These are phyloP conservation scores for Dicrurus megarhynchus DNA, from an alignment of 2,113 vertebrate genomes.

Conservation along the genomic window DNA sequence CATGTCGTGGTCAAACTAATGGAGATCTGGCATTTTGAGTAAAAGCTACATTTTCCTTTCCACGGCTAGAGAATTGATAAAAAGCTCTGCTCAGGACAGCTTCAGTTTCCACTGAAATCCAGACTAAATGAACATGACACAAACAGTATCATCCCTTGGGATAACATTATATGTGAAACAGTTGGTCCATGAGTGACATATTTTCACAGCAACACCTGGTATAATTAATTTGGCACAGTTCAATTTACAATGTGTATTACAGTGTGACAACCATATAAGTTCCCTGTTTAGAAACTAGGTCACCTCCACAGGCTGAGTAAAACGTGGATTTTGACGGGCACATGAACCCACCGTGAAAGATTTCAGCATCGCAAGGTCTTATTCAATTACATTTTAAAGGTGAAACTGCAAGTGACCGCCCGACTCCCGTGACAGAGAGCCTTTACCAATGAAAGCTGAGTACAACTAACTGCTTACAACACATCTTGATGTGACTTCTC, in stretches of 20 bases:
- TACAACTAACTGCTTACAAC: not conserved
- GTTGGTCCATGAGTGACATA: not conserved
- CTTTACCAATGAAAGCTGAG: not conserved
- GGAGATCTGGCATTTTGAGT: not conserved
- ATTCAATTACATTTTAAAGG: not conserved
- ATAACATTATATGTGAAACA: not conserved
- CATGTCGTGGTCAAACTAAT: not conserved
- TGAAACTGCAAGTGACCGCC: not conserved
- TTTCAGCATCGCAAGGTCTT: not conserved
- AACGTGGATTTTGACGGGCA: not conserved
- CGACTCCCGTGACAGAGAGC: not conserved
- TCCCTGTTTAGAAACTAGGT: slow-evolving; percentile 7
- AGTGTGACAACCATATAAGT: not conserved
- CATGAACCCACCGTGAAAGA: not conserved
- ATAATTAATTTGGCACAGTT: not conserved
- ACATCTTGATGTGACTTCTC: not conserved
- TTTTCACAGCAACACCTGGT: slow-evolving; percentile 4
- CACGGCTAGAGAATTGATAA: not conserved
- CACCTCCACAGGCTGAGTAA: slow-evolving; percentile 4
- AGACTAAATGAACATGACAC: not conserved
- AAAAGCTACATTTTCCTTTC: not conserved
- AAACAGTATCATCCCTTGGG: not conserved
- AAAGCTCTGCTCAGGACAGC: not conserved
- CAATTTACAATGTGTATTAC: not conserved
- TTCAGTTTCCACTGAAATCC: not conserved